Conservation (phyloP, 2,888 invertebrate genomes). For the Trissolcus brochymenae region DNA sequence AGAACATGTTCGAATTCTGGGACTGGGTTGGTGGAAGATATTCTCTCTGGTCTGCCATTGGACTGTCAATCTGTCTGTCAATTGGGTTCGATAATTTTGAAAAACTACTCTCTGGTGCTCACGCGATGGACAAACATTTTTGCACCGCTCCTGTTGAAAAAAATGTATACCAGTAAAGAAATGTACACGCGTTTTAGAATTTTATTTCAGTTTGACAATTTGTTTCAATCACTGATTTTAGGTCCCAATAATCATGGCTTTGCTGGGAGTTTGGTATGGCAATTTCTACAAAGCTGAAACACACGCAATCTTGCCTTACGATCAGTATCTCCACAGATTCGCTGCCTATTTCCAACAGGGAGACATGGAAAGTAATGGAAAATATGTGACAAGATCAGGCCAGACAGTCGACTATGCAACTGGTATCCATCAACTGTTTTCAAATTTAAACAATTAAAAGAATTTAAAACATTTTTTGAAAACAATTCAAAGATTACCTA, state of each 20-base stretch:
- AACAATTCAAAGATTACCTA: too few relatives aligned
- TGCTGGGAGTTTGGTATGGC: slow-evolving; percentile 94
- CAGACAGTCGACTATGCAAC: slow-evolving; percentile 78
- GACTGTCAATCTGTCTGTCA: slow-evolving; percentile 94
- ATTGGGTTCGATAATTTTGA: slow-evolving; percentile 97
- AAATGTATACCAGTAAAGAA: slow-evolving; percentile 84
- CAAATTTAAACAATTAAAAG: background rate
- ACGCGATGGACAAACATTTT: slow-evolving; percentile 96
- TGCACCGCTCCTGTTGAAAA: slow-evolving; percentile 88
- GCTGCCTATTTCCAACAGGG: slow-evolving; percentile 99
- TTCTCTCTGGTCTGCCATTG: slow-evolving; percentile 99
- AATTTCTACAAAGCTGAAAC: slow-evolving; percentile 98
- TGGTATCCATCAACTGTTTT: slow-evolving; percentile 68
- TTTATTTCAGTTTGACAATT: background rate
- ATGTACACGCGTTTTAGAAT: too few relatives aligned
- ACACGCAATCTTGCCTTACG: slow-evolving; percentile 97
- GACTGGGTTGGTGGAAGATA: slow-evolving; percentile 99
- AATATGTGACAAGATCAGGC: slow-evolving; percentile 88
- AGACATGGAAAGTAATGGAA: slow-evolving; percentile 99
- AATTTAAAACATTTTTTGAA: background rate
- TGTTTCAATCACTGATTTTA: slow-evolving; percentile 70
- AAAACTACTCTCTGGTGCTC: slow-evolving; percentile 92
- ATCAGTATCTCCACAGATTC: slow-evolving; percentile 98
- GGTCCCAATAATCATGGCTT: slow-evolving; percentile 94
- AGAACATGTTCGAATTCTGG: slow-evolving; percentile 99